Conservation (phyloP, 1,140 invertebrate species). For the Bombus superbus region DNA sequence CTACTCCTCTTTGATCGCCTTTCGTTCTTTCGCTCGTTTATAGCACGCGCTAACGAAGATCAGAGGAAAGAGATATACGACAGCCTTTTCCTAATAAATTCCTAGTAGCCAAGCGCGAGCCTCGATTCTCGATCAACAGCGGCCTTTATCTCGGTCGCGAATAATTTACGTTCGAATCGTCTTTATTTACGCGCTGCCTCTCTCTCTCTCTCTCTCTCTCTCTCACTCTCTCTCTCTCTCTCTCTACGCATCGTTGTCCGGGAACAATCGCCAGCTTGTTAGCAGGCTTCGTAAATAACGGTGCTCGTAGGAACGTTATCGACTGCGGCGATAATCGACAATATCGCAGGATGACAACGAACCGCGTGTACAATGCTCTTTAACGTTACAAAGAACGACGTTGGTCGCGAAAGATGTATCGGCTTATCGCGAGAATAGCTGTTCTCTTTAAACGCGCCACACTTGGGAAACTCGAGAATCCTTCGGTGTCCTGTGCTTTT, state of each 20-base stretch:
- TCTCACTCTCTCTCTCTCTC: too few species aligned
- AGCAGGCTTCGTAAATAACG: constrained; percentile 20
- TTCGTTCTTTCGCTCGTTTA: neutral
- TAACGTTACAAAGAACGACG: neutral
- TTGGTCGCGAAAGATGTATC: neutral
- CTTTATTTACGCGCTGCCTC: neutral
- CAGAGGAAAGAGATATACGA: neutral
- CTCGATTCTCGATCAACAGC: neutral
- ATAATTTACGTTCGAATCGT: constrained; percentile 2
- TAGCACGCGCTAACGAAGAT: neutral
- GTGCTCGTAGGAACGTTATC: neutral
- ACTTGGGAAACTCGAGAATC: neutral
- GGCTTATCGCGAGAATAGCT: neutral
- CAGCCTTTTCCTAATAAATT: constrained; percentile 4
- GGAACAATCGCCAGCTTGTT: constrained; percentile 25
- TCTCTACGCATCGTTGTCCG: neutral
- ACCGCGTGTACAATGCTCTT: neutral
- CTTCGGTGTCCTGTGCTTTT: neutral
- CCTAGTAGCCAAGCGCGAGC: neutral
- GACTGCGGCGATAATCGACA: constrained; percentile 10
- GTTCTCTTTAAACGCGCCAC: neutral
- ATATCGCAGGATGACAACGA: constrained; percentile 17
- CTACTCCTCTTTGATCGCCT: too few species aligned
- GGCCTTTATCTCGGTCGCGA: neutral
- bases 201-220: too few species aligned